Evolutionary conservation across 1,140 invertebrate species (phyloP), one percentile per base, ranked within the genome.

Genomic region (Caenorhabditis latens): DNA sequence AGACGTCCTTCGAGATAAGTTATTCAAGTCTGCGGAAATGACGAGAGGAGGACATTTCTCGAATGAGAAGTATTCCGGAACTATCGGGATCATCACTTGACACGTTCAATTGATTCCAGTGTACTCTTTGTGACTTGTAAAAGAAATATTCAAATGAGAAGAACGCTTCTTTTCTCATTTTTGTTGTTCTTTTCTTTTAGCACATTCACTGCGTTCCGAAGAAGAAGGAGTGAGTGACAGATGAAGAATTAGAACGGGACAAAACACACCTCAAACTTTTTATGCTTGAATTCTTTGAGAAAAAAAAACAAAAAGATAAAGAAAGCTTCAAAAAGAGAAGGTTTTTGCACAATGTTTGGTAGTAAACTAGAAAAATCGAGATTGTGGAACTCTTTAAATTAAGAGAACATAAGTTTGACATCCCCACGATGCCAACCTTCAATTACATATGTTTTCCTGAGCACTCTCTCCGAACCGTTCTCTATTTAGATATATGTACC

Each of bases 11-110:
- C n/a, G 61, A 65, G 61, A 65, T 65, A 65, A 65, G 32, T 65
- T 24, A 65, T 65, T 65, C 61, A 40, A 42, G 57, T 58, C 61
- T 65, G 11, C 61, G 61, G 61, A 65, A 65, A 65, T 65, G 61
- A 40, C 61, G 61, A 65, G 61, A n/a, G 50, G 9, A n/a, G 50
- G 9, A n/a, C 16, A 58, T 58, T 65, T 24, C 61, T 7, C 4
- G 32, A 65, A 58, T 13, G n/a, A 42, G 61, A 65, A 65, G 13
- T 32, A 40, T 65, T 65, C 61, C 32, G 6, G 61, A 65, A 8
- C 9, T 8, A 40, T 42, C 61, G 9, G 32, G 32, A 32, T 32
- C 32, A 32, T 32, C 32, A 32, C 32, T 32, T 32, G 32, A 32
- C 32, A 32, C 32, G 32, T 40, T 65, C 61, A 65, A 32, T 53